Conservation (phyloP, 2,888 invertebrate genomes). For the Thymelicus sylvestris region DNA sequence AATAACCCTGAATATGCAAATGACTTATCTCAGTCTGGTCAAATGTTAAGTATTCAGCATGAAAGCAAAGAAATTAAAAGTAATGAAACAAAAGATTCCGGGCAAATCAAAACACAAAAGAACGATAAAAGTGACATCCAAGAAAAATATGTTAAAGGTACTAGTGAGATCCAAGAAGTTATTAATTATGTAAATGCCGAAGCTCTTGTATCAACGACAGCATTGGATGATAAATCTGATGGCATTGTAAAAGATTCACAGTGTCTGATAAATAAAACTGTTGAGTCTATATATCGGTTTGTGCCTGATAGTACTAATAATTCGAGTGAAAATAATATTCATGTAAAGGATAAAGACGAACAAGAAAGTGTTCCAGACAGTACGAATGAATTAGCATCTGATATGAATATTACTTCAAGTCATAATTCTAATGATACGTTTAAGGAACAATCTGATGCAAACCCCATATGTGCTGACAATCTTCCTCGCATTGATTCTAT, state of each 20-base stretch:
- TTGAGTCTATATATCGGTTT: conserved; percentile 46
- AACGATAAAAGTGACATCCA: not conserved
- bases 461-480: conserved; percentile 47
- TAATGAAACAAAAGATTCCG: not conserved
- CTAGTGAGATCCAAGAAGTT: not conserved
- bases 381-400: conserved; percentile 60
- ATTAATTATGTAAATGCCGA: conserved; percentile 44
- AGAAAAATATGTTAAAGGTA: not conserved
- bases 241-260: conserved; percentile 41
- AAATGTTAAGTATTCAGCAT: not conserved
- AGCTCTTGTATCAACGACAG: conserved; percentile 63
- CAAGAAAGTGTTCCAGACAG: conserved; percentile 57
- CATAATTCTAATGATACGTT: conserved; percentile 48
- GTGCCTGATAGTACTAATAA: conserved; percentile 72
- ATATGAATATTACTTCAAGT: conserved; percentile 63
- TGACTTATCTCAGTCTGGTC: not conserved
- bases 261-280: conserved; percentile 31
- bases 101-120: not conserved
- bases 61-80: not conserved
- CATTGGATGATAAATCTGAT: conserved; percentile 39
- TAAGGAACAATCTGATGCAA: conserved; percentile 48
- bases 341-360: conserved; percentile 47
- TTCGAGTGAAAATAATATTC: conserved; percentile 46
- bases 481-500: conserved; percentile 56
- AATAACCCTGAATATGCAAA: not conserved